Evolutionary conservation across 2,113 vertebrate species (phyloP).

Genomic region (Sapajus apella): DNA sequence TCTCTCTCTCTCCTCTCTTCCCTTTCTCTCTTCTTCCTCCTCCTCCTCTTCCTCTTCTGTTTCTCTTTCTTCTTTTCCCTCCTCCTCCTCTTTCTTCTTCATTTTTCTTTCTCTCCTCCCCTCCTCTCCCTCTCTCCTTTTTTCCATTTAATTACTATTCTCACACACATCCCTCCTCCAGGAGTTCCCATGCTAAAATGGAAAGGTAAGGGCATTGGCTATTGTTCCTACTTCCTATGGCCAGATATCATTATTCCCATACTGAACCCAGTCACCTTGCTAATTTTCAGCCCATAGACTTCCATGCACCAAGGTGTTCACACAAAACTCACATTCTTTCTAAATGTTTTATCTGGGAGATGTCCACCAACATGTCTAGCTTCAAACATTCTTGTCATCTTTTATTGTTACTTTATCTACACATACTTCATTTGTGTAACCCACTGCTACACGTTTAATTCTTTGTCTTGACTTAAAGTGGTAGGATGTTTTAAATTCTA

Average conservation of each 20-base stretch:
- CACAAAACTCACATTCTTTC: not conserved
- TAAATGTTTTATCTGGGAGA: not conserved
- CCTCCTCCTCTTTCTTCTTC: fast-evolving
- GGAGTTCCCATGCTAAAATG: not conserved
- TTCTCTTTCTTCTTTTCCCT: not conserved
- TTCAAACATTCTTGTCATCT: not conserved
- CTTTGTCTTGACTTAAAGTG: not conserved
- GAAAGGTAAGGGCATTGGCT: not conserved
- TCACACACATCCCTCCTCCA: no score
- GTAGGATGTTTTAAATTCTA: not conserved
- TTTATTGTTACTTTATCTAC: not conserved
- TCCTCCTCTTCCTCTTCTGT: fast-evolving
- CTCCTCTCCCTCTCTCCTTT: not conserved
- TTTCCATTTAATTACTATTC: not conserved
- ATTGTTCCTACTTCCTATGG: not conserved
- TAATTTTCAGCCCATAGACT: no score
- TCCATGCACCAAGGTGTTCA: not conserved
- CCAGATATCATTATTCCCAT: not conserved
- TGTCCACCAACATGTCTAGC: not conserved
- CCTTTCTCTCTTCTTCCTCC: not conserved
- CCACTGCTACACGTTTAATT: not conserved
- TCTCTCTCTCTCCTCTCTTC: fast-evolving
- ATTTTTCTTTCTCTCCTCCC: not conserved
- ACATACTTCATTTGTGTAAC: not conserved
- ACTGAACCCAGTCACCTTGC: no score